phyloP scores from a whole-genome alignment of 1,140 invertebrate species.

The Ectropis grisescens region DNA sequence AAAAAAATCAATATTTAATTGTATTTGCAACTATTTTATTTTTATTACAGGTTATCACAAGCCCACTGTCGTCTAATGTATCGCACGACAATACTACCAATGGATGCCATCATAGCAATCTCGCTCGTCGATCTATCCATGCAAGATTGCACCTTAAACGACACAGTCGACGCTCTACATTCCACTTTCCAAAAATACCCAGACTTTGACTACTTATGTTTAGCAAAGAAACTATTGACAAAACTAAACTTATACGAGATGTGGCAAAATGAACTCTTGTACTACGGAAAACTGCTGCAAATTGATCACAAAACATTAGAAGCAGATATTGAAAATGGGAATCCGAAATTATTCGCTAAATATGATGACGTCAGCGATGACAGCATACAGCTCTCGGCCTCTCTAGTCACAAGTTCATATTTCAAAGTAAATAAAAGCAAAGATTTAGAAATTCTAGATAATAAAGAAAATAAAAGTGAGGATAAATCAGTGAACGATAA shows the following conservation, averaged over 20 bases:
- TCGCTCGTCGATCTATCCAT: conserved; percentile 62
- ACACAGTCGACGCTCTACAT: conserved; percentile 57
- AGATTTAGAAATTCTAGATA: conserved; percentile 8
- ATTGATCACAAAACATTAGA: conserved; percentile 51
- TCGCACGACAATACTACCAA: conserved; percentile 44
- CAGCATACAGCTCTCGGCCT: conserved; percentile 34
- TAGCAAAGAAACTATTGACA: conserved; percentile 45
- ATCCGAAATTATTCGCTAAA: conserved; percentile 34
- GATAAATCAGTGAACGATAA: conserved; percentile 22
- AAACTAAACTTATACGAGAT: conserved; percentile 44
- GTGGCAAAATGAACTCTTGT: conserved; percentile 53
- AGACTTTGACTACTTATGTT: conserved; percentile 55
- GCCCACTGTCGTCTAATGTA: conserved; percentile 66
- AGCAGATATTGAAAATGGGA: conserved; percentile 31
- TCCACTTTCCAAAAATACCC: conserved; percentile 53
- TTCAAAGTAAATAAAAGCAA: conserved; percentile 36
- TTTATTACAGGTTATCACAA: conserved; percentile 60
- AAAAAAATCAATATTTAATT: too few species aligned
- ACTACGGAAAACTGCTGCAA: conserved; percentile 52
- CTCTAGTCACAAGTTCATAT: conserved; percentile 54
- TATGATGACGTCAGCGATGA: conserved; percentile 40
- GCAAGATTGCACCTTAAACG: conserved; percentile 57
- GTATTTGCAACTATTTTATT: too few species aligned
- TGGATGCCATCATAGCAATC: conserved; percentile 60
- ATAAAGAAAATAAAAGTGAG: conserved; percentile 12